Evolutionary conservation across 2,113 vertebrate species (phyloP), one percentile per base, ranked within the genome.

Genomic region (Quiscalus mexicanus): DNA sequence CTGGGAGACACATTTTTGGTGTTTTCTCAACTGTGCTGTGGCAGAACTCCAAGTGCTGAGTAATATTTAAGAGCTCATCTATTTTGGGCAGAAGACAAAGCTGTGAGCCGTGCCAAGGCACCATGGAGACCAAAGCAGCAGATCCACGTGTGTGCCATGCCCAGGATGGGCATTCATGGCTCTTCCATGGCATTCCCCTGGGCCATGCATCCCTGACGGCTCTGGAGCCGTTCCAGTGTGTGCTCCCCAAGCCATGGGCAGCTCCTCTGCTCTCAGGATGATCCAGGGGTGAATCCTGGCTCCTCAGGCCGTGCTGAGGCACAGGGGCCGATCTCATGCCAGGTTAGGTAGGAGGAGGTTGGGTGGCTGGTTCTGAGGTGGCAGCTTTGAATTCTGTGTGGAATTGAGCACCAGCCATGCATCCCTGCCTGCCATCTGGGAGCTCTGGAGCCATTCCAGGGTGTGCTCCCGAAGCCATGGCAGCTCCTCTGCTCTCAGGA

Each of bases 1-100:
- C 65, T 24, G 62, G 93, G 73, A 93, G 74, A 93, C 79, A 88
- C 92, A 80, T 87, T 94, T 87, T 83, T 50, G 62, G 64, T 96
- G 76, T 94, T 95, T 91, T 88, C 87, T 93, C 73, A 49, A 31
- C 89, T 86, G 39, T 77, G 91, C 49, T 21, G 22, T 94, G 95
- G 96, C 86, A 93, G 91, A 74, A 84, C 70, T 95, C 77, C 91
- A 95, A 95, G 83, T 93, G 90, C 90, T 96, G 95, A 96, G 87
- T 95, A 96, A 96, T 95, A 89, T 83, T 94, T 91, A 84, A 92
- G 79, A 85, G 58, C 84, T 92, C 52, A 71, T 94, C 88, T 92
- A 82, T 97, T 95, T 92, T 7, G 41, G 78, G 93, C 55, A 65
- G 92, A 67, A 95, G 93, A 91, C 88, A 95, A 93, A 95, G 91